Conservation (phyloP, 2,888 invertebrate species). For the Erebia ligea region DNA sequence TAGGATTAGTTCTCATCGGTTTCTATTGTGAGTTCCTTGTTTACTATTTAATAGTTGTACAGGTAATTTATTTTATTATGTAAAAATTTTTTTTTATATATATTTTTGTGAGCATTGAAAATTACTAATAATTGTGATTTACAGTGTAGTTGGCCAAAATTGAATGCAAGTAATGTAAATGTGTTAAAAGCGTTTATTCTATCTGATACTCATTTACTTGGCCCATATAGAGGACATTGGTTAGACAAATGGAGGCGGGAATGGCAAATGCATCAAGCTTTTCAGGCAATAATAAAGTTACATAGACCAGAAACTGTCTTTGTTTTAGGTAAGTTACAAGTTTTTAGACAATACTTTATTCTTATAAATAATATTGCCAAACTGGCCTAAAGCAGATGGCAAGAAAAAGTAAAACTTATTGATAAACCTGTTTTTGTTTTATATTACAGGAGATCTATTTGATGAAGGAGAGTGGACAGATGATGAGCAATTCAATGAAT, state of each 20-base stretch:
- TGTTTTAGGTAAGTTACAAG: conserved; percentile 86
- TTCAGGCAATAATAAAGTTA: conserved; percentile 90
- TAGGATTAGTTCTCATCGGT: conserved; percentile 56
- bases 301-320: conserved; percentile 95
- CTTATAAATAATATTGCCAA: too few relatives aligned
- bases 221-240: conserved; percentile 95
- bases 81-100: neutral
- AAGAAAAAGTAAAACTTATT: neutral
- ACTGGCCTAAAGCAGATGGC: too few relatives aligned
- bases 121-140: conserved; percentile 44
- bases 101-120: conserved; percentile 6
- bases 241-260: conserved; percentile 96
- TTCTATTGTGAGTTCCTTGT: conserved; percentile 70
- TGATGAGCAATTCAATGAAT: conserved; percentile 89
- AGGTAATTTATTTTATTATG: conserved; percentile 52
- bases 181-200: conserved; percentile 89
- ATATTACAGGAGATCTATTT: conserved; percentile 91
- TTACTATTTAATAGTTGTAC: conserved; percentile 64
- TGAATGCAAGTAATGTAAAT: conserved; percentile 63
- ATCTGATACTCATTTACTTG: conserved; percentile 96
- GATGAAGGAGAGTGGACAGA: conserved; percentile 97
- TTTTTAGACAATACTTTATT: too few relatives aligned
- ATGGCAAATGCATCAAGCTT: conserved; percentile 98
- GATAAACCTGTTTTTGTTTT: neutral
- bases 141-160: conserved; percentile 89